Base-by-base conservation (phyloP, 2,797 vertebrate genomes). In the Arrhamphus sclerolepis region DNA sequence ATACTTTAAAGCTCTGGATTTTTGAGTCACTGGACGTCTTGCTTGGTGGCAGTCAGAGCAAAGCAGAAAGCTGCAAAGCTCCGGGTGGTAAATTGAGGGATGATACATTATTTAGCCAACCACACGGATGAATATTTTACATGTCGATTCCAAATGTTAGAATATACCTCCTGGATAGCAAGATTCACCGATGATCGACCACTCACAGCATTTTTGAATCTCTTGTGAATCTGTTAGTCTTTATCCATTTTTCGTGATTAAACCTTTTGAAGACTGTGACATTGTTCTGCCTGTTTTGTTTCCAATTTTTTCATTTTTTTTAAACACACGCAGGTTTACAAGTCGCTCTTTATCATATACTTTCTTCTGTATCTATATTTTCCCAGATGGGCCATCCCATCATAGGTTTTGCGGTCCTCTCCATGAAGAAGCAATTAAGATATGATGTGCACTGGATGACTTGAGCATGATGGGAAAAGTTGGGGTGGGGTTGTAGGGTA, bases 121-220 rank as follows among this genome's bases (percentile, higher is more conserved):
- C 66, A 70, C 77, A 83, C 46, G 70, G 72, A 90, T 90, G 65
- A 87, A 91, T 89, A 88, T 89, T 91, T 89, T 77, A 90, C 87
- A 82, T 42, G 69, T 73, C 63, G 72, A 77, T 17, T 46, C 22
- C 1, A 5, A 68, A 42, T 61, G 44, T 69, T 68, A 62, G 62
- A 69, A 63, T 81, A 18, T 31, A 38, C 57, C 80, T 75, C 43
- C 56, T 66, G 66, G 80, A 68, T 46, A 51, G 65, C 48, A 60
- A 31, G 31, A 66, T 60, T 51, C 24, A 17, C 41, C 26, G 28
- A 66, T 47, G 47, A 54, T 16, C 9, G 34, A 69, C 28, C 24
- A 58, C 24, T 52, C 46, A 29, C 14, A 21, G 53, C 4, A 0
- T 22, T 17, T 21, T 17, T 21, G 34, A 16, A 19, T 60, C 47